Base-by-base conservation (phyloP, 2,888 invertebrate genomes). In the Chouioia cunea region DNA sequence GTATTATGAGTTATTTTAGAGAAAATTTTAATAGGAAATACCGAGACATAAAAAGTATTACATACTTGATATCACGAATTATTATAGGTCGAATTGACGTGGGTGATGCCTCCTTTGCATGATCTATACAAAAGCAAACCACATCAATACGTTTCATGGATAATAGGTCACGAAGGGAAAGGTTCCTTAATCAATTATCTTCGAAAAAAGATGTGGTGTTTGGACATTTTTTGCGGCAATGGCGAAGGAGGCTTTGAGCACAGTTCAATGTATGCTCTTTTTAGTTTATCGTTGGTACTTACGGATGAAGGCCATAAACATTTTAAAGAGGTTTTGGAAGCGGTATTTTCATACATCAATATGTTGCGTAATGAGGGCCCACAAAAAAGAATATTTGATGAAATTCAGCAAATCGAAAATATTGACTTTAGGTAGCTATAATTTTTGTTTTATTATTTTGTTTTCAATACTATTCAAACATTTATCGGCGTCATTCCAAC, bases 111-210 rank as follows among this genome's bases (percentile, higher is more conserved):
- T 8, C 86, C 91, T 8, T 78, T 89, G 43, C 87, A 89, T 27
- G 86, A 90, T 71, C 86, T 92, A 72, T 96, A 95, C 82, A 90
- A 90, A 83, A 89, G 88, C 18, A 94, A 94, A 82, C 93, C 95
- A 0, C 89, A 93, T 73, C 90, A 92, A 76, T 94, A 94, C 80
- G 85, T 97, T 4, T 91, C 93, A 0, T 80, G 79, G 76, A 84
- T 97, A n/a, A 85, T 97, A 4, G 95, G 94, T 0, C 93, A 96
- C 83, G 96, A 97, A 84, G 96, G 96, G 0, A 90, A 91, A 79
- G 95, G 94, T 67, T 94, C 94, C 76, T 86, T 96, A n/a, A 89
- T 93, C 2, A 91, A 93, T 0, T 93, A 92, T 81, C 86, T 96
- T 22, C 89, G 92, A 69, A 91, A 91, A 79, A 93, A 91, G 81